A percentile compares a stretch with the other conserved stretches of the same genome.
Evolutionary conservation across 2,113 vertebrate genomes (phyloP).

Genomic region (Plecturocebus donacophilus): DNA sequence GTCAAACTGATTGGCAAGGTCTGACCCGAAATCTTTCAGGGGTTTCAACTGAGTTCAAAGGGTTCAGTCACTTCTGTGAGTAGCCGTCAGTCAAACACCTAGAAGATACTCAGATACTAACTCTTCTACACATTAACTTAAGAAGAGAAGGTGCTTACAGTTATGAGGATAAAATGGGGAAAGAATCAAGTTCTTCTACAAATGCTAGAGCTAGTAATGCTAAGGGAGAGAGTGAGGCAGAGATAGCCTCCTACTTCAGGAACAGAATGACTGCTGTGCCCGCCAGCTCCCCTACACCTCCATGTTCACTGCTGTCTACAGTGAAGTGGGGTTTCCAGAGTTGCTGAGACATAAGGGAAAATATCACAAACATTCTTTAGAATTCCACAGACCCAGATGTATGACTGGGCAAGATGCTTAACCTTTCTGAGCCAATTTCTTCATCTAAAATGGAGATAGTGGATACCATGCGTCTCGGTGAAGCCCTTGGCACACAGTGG

Average conservation of each 20-base stretch:
- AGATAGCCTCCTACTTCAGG: too few species aligned
- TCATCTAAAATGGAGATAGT: background rate
- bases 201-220: background rate
- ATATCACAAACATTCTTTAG: background rate
- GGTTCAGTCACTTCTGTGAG: background rate
- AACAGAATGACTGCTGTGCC: background rate
- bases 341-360: background rate
- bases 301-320: background rate
- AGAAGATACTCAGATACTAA: background rate
- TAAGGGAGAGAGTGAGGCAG: background rate
- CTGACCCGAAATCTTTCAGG: background rate
- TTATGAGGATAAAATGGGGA: background rate
- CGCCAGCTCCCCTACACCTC: background rate
- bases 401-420: background rate
- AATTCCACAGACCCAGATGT: background rate
- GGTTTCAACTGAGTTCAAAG: background rate
- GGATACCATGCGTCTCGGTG: background rate
- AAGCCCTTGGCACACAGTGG: background rate
- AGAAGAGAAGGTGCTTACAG: background rate
- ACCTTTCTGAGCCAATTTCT: background rate
- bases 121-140: background rate
- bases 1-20: background rate
- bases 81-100: background rate
- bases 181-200: background rate
- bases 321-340: background rate